Evolutionary conservation across 2,888 invertebrate genomes (phyloP), one percentile per base, ranked within the genome.

Genomic region (Onchidella celtica): DNA sequence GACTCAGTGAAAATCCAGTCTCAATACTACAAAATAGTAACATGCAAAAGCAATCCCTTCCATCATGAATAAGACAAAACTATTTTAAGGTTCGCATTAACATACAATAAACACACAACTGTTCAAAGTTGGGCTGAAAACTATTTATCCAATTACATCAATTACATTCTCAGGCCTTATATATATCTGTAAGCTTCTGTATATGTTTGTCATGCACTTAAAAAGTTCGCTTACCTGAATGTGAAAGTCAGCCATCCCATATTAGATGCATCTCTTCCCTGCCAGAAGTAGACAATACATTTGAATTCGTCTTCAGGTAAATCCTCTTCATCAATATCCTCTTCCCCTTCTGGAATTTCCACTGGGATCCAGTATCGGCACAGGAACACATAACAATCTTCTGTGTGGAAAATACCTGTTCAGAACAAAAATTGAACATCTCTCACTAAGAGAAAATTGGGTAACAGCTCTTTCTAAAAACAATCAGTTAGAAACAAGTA

Each of bases 161-260:
- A n/a, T n/a, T n/a, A n/a, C n/a, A n/a, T n/a, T n/a, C n/a, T n/a
- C n/a, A n/a, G n/a, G n/a, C n/a, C n/a, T n/a, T n/a, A n/a, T n/a
- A n/a, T n/a, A n/a, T n/a, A n/a, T n/a, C n/a, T n/a, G n/a, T n/a
- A n/a, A n/a, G n/a, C n/a, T n/a, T n/a, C n/a, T n/a, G n/a, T n/a
- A n/a, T n/a, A n/a, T n/a, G n/a, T n/a, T n/a, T n/a, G n/a, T n/a
- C n/a, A n/a, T n/a, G n/a, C n/a, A n/a, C n/a, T n/a, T n/a, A n/a
- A n/a, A n/a, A n/a, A n/a, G n/a, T n/a, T 47, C 9, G 21, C n/a
- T 66, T 86, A 95, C 89, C 97, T 98, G 94, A 99, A 99, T 0
- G 99, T 99, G 94, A 99, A 99, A 0, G 98, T 99, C 0, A 99
- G 95, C 99, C 99, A 99, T 82, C 99, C 99, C 99, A 99, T 99